These are phyloP conservation scores for Pionites leucogaster DNA, from an alignment of 2,113 vertebrate genomes.

Conservation along the genomic window DNA sequence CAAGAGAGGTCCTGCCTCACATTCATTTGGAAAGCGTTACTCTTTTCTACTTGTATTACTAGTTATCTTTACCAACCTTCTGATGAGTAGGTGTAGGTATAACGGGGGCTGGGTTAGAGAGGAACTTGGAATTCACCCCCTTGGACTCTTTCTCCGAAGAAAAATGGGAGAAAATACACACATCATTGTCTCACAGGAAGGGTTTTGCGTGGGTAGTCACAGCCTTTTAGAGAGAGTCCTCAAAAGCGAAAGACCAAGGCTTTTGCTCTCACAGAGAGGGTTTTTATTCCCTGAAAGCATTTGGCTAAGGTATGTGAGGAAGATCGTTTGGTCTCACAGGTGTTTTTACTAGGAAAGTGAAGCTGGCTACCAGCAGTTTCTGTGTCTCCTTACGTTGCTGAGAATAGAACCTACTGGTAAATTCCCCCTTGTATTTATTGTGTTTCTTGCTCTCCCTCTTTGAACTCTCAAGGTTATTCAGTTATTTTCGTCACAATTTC, in stretches of 20 bases:
- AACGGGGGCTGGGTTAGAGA: neutral
- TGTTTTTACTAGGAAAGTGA: neutral
- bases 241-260: neutral
- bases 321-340: accelerated
- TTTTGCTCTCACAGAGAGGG: neutral
- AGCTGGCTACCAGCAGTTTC: neutral
- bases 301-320: neutral
- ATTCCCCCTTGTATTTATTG: conserved; percentile 31
- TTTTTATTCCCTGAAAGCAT: conserved; percentile 25
- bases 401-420: conserved; percentile 37
- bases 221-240: neutral
- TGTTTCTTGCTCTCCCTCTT: conserved; percentile 67
- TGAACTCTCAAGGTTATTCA: conserved; percentile 78
- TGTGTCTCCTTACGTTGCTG: neutral
- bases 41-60: neutral
- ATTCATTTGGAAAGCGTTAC: neutral
- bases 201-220: neutral
- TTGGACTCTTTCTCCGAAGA: neutral
- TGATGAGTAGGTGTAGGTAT: neutral
- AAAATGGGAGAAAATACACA: neutral
- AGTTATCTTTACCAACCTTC: neutral
- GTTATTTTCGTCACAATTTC: conserved; percentile 76
- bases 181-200: accelerated
- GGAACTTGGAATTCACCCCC: neutral
- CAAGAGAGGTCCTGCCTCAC: neutral